Evolutionary conservation across 2,888 invertebrate genomes (phyloP).

Genomic region (Leucophenga maculata): DNA sequence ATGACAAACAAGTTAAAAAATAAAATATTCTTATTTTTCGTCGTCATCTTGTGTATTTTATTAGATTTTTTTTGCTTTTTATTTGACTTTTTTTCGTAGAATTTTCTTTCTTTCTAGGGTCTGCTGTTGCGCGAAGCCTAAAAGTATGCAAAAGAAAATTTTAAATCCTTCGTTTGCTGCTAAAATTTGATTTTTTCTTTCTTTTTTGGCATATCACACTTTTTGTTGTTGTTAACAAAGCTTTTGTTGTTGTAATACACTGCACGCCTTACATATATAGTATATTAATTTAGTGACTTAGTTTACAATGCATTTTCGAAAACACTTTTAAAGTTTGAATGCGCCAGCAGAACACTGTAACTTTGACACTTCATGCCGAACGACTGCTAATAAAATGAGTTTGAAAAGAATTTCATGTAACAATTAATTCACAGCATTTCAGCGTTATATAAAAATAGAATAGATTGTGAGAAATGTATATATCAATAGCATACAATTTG

Average conservation of each 20-base stretch:
- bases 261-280: too few relatives aligned
- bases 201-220: not conserved
- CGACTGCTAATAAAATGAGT: too few relatives aligned
- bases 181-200: not conserved
- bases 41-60: slow-evolving; percentile 30
- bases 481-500: too few relatives aligned
- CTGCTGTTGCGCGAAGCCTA: slow-evolving; percentile 42
- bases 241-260: not conserved
- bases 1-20: slow-evolving; percentile 8
- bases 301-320: slow-evolving; percentile 51
- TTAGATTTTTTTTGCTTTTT: slow-evolving; percentile 34
- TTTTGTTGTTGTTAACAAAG: slow-evolving; percentile 1
- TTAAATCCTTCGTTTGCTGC: slow-evolving; percentile 4
- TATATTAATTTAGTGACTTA: slow-evolving; percentile 54
- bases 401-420: too few relatives aligned
- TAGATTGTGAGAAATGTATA: too few relatives aligned
- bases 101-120: not conserved
- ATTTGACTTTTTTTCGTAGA: not conserved
- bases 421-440: too few relatives aligned
- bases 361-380: too few relatives aligned
- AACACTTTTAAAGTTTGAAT: not conserved
- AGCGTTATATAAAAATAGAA: too few relatives aligned
- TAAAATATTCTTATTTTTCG: slow-evolving; percentile 54
- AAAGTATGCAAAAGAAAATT: slow-evolving; percentile 57
- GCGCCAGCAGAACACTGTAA: too few relatives aligned